These are phyloP conservation scores for Allygus modestus DNA, from an alignment of 2,888 invertebrate genomes.

Conservation along the genomic window DNA sequence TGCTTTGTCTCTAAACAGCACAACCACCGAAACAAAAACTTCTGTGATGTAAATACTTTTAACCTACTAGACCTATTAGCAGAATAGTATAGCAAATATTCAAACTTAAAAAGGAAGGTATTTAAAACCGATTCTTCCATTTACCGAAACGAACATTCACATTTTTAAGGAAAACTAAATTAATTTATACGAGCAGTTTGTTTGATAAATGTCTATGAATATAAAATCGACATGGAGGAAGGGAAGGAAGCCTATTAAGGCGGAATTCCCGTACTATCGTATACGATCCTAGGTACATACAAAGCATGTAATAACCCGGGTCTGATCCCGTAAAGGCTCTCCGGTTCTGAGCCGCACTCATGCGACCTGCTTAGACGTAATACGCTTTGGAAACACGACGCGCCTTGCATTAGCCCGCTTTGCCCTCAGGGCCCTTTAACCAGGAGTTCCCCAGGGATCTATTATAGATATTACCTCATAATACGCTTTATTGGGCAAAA, in stretches of 20 bases:
- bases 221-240: too few relatives aligned
- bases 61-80: too few relatives aligned
- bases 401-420: slow-evolving; percentile 35
- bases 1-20: too few relatives aligned
- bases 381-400: slow-evolving; percentile 56
- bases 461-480: slow-evolving; percentile 33
- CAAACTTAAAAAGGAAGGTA: too few relatives aligned
- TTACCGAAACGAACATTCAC: too few relatives aligned
- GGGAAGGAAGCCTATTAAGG: not conserved
- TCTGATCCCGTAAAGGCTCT: slow-evolving; percentile 25
- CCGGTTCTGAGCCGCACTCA: slow-evolving; percentile 33
- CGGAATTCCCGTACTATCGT: slow-evolving; percentile 26
- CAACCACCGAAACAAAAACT: too few relatives aligned
- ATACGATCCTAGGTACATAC: slow-evolving; percentile 34
- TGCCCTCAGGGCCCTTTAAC: slow-evolving; percentile 24
- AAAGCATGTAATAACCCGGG: slow-evolving; percentile 32
- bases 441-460: slow-evolving; percentile 21
- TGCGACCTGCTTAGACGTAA: slow-evolving; percentile 50
- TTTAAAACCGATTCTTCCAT: too few relatives aligned
- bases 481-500: slow-evolving; percentile 18
- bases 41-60: too few relatives aligned
- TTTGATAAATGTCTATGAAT: too few relatives aligned
- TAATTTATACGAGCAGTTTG: too few relatives aligned
- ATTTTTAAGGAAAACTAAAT: too few relatives aligned
- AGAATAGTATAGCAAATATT: too few relatives aligned